Evolutionary conservation across 1,140 invertebrate genomes (phyloP).

Genomic region (Bombus confusus): DNA sequence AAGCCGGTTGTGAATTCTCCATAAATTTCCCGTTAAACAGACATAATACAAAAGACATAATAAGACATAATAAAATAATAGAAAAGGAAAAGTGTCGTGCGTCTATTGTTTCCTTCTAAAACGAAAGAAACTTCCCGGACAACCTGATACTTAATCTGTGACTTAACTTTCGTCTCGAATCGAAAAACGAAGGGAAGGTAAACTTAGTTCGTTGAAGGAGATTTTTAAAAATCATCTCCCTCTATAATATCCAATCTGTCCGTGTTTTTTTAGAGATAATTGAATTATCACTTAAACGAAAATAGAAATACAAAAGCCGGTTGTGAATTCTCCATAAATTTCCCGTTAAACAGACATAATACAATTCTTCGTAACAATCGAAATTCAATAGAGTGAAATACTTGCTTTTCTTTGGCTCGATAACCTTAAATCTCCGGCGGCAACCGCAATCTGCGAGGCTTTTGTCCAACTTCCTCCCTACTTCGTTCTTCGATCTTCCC

Average conservation of each 20-base stretch:
- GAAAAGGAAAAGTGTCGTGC: too few relatives aligned
- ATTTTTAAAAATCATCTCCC: background rate
- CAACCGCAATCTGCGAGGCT: background rate
- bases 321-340: background rate
- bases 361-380: background rate
- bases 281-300: background rate
- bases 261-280: too few relatives aligned
- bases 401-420: background rate
- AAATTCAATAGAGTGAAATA: background rate
- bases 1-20: background rate
- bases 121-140: too few relatives aligned
- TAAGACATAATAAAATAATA: too few relatives aligned
- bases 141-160: background rate
- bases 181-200: too few relatives aligned
- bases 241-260: fast-evolving
- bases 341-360: background rate
- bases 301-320: background rate
- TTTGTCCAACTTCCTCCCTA: background rate
- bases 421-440: background rate
- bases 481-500: background rate
- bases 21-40: background rate
- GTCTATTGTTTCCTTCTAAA: too few relatives aligned
- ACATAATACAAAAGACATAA: too few relatives aligned
- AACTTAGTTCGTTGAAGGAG: too few relatives aligned
- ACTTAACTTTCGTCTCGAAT: too few relatives aligned